Evolutionary conservation across 2,797 vertebrate genomes (phyloP).

Genomic region (Miichthys miiuy): DNA sequence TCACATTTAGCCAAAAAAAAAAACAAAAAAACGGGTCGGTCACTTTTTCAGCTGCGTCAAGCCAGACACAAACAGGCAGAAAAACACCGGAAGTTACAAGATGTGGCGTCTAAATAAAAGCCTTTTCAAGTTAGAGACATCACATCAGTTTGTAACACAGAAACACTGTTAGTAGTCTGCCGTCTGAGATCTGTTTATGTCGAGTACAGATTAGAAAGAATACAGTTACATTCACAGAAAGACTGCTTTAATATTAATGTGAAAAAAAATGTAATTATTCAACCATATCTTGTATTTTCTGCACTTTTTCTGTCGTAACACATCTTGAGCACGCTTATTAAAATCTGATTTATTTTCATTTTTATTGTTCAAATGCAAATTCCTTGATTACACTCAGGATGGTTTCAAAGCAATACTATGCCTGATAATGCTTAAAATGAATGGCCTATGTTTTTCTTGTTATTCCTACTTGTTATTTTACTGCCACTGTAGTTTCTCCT

Average conservation of each 20-base stretch:
- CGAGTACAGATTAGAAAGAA: neutral
- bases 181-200: neutral
- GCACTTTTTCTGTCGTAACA: neutral
- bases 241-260: neutral
- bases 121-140: neutral
- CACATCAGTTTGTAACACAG: no score
- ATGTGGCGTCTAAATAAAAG: conserved; percentile 33
- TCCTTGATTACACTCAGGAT: no score
- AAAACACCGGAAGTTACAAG: conserved; percentile 1
- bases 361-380: neutral
- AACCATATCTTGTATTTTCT: neutral
- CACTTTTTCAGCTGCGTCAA: conserved; percentile 50
- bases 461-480: no score
- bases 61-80: neutral
- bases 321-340: neutral
- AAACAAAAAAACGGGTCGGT: conserved; percentile 4
- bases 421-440: no score
- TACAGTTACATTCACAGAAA: neutral
- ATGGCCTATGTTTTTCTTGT: no score
- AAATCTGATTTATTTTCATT: neutral
- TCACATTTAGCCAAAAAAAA: conserved; percentile 33
- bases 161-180: neutral
- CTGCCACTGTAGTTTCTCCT: no score
- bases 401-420: no score
- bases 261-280: neutral